Percentiles rank a stretch among this genome's conserved stretches.
These are phyloP conservation scores for Mechanitis messenoides DNA, from an alignment of 2,888 invertebrate genomes.

Conservation along the genomic window DNA sequence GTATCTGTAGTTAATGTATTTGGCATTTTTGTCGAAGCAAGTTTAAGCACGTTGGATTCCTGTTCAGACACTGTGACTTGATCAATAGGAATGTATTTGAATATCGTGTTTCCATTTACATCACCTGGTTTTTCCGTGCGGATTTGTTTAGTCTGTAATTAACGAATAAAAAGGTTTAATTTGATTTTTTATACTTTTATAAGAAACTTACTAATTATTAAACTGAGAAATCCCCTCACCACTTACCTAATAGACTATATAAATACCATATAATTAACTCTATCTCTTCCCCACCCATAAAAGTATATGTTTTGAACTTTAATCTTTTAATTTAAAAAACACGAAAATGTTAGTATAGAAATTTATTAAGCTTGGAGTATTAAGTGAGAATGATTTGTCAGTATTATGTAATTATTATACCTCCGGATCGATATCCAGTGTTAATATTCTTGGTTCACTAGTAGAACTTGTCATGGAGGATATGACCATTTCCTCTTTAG, in stretches of 20 bases:
- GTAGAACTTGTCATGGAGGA: slow-evolving; percentile 72
- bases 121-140: slow-evolving; percentile 68
- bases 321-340: slow-evolving; percentile 21
- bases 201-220: slow-evolving; percentile 7
- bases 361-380: slow-evolving; percentile 1
- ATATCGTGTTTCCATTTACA: slow-evolving; percentile 57
- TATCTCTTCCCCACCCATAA: neutral
- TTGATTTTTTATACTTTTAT: slow-evolving; percentile 1
- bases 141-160: slow-evolving; percentile 74
- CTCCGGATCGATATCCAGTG: slow-evolving; percentile 79
- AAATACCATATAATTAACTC: neutral
- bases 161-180: slow-evolving; percentile 29
- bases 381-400: slow-evolving; percentile 30
- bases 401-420: slow-evolving; percentile 68
- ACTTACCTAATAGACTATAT: slow-evolving; percentile 47
- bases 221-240: slow-evolving; percentile 44
- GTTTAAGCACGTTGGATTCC: slow-evolving; percentile 64
- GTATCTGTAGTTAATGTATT: slow-evolving; percentile 44
- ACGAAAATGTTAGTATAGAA: slow-evolving; percentile 12
- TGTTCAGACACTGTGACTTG: slow-evolving; percentile 58
- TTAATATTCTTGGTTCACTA: slow-evolving; percentile 75
- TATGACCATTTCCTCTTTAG: slow-evolving; percentile 77
- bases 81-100: slow-evolving; percentile 71
- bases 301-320: neutral
- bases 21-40: slow-evolving; percentile 56